Percentiles rank a stretch among this genome's conserved stretches.
Conservation (phyloP, 2,113 vertebrate species). For the Zapus hudsonius region DNA sequence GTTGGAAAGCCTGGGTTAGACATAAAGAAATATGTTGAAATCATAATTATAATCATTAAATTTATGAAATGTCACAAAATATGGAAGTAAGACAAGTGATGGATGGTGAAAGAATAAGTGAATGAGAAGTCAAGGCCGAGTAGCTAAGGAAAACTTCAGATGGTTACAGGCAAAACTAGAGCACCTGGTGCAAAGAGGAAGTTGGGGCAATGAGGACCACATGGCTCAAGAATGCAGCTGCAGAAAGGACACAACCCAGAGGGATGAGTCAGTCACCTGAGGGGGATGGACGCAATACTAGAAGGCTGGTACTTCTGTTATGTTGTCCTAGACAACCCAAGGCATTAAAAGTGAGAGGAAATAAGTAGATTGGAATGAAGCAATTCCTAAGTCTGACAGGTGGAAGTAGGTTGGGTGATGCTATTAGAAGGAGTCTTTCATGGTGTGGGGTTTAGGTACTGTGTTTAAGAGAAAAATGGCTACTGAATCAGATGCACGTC, state of each 20-base stretch:
- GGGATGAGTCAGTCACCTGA: not conserved
- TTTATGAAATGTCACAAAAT: conserved; percentile 30
- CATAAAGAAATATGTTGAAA: conserved; percentile 15
- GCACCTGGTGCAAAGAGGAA: conserved; percentile 8
- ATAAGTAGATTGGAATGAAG: not conserved
- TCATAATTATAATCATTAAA: conserved; percentile 18
- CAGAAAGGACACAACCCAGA: not conserved
- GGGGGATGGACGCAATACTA: too few species aligned
- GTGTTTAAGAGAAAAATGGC: not conserved
- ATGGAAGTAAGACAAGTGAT: conserved; percentile 21
- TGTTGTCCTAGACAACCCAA: not conserved
- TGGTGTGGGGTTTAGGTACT: not conserved
- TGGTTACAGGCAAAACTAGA: not conserved
- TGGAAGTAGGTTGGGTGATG: not conserved
- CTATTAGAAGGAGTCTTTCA: not conserved
- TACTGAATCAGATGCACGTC: not conserved
- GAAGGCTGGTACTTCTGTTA: not conserved
- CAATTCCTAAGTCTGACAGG: not conserved
- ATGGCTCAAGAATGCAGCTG: not conserved
- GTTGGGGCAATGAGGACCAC: not conserved
- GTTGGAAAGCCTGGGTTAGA: conserved; percentile 42
- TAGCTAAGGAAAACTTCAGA: not conserved
- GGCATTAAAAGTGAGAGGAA: not conserved
- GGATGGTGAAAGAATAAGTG: not conserved
- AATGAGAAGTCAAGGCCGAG: not conserved